These are phyloP conservation scores for Pangasius krempfi DNA, from an alignment of 2,797 vertebrate species.

Conservation along the genomic window DNA sequence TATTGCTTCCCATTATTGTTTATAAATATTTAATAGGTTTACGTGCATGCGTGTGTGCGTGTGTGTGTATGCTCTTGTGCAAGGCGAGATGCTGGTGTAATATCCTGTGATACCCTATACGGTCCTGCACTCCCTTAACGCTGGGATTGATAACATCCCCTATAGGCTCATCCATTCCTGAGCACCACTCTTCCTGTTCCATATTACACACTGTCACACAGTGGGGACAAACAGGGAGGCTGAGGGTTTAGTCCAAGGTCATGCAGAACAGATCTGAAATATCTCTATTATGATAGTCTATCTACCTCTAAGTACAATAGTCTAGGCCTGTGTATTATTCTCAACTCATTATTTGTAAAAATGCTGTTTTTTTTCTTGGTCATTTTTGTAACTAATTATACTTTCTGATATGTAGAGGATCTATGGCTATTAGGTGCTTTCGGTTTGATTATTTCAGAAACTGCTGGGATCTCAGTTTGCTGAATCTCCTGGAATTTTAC, in stretches of 20 bases:
- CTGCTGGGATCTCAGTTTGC: background rate
- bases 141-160: conserved; percentile 16
- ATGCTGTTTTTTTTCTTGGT: background rate
- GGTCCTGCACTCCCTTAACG: conserved; percentile 2
- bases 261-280: background rate
- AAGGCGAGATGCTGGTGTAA: conserved; percentile 6
- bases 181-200: background rate
- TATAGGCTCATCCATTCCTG: background rate
- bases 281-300: background rate
- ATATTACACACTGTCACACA: background rate
- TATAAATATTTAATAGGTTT: conserved; percentile 57
- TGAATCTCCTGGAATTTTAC: background rate
- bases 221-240: background rate
- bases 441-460: background rate
- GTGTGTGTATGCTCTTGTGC: background rate
- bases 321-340: background rate
- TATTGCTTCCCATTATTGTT: conserved; percentile 58
- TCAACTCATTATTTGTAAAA: background rate
- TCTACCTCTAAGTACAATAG: background rate
- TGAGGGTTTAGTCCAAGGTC: background rate
- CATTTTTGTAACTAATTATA: background rate
- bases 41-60: background rate
- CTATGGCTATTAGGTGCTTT: background rate
- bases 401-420: background rate
- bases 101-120: conserved; percentile 20